phyloP scores from a whole-genome alignment of 2,888 invertebrate genomes.

The Phytoseiulus persimilis region DNA sequence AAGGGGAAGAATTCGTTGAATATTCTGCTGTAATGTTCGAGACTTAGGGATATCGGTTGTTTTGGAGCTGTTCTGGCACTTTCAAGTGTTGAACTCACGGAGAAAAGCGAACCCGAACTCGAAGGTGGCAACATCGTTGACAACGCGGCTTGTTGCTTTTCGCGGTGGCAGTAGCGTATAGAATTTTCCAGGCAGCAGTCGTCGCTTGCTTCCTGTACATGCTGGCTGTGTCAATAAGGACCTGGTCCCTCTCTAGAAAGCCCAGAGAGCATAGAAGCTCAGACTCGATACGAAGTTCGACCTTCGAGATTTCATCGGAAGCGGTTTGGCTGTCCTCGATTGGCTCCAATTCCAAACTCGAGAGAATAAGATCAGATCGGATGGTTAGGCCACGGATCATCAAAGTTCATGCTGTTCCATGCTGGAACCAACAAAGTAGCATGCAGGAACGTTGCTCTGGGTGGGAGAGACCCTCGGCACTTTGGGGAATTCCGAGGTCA shows the following conservation, averaged over 20 bases:
- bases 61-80: too few relatives aligned
- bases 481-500: background rate
- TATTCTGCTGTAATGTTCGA: too few relatives aligned
- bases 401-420: background rate
- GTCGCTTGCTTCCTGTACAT: background rate
- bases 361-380: background rate
- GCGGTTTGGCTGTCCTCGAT: background rate
- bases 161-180: background rate
- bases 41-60: too few relatives aligned
- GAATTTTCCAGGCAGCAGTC: background rate
- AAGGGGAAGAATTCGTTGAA: too few relatives aligned
- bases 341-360: background rate
- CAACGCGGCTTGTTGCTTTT: background rate
- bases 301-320: background rate
- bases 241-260: background rate
- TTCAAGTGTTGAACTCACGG: too few relatives aligned
- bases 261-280: background rate
- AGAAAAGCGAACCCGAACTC: too few relatives aligned
- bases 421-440: background rate
- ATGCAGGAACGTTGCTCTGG: background rate
- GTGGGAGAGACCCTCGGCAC: background rate
- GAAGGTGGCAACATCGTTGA: background rate
- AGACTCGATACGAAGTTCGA: background rate
- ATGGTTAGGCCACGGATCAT: background rate
- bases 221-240: background rate